Evolutionary conservation across 2,113 vertebrate genomes (phyloP).

Genomic region (Crypturellus undulatus): DNA sequence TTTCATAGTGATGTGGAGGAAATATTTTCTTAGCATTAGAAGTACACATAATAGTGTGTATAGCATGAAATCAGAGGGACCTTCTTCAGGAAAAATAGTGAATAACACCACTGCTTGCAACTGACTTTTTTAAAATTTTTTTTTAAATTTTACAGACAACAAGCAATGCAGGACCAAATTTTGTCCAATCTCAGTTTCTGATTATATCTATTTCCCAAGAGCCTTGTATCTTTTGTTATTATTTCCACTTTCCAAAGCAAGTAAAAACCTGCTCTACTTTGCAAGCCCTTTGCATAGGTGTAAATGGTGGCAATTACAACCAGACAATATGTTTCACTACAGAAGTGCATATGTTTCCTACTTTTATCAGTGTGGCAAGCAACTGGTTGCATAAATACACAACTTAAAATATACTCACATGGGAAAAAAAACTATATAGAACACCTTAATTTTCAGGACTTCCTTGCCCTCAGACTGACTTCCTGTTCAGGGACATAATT

Average conservation of each 20-base stretch:
- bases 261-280: too few species aligned
- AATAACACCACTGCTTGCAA: neutral
- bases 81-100: neutral
- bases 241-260: too few species aligned
- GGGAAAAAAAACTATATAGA: neutral
- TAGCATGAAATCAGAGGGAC: neutral
- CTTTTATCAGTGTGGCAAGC: too few species aligned
- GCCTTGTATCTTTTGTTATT: too few species aligned
- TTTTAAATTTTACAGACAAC: neutral
- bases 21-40: neutral
- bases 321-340: too few species aligned
- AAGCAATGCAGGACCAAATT: neutral
- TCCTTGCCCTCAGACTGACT: accelerated
- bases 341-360: neutral
- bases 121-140: neutral
- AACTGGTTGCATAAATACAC: too few species aligned
- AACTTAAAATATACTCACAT: too few species aligned
- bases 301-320: too few species aligned
- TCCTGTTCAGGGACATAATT: neutral
- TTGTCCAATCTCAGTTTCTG: neutral
- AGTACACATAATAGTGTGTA: neutral
- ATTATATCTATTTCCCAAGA: neutral
- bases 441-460: neutral
- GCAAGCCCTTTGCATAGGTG: too few species aligned
- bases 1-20: accelerated